Base-by-base conservation (phyloP, 2,797 vertebrate genomes). In the Chloroceryle inda region DNA sequence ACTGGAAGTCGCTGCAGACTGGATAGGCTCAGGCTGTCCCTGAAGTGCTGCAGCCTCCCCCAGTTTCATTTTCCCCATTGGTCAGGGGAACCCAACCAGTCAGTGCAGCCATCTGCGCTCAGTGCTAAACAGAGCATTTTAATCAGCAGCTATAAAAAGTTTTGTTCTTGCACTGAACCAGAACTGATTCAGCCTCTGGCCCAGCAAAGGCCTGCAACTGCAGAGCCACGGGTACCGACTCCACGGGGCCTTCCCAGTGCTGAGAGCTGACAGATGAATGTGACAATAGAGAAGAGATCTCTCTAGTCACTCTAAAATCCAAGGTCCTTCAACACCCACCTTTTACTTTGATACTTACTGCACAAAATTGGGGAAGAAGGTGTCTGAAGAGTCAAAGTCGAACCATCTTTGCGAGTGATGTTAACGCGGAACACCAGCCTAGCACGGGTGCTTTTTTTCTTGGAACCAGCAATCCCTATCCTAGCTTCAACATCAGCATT, bases 401-500 rank as follows among this genome's bases (percentile, higher is more conserved):
- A 99, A 92, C 99, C 99, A 80, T 99, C 99, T 80, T 99, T 97
- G 81, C 99, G 99, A 13, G 98, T 98, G 93, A 99, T 98, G 97
- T 98, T 99, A 94, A 99, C 99, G 55, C 99, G 98, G 95, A 99
- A 99, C 83, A 99, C 99, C 92, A 99, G 98, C 79, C 99, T 98
- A 68, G 99, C 99, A 6, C 99, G 99, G 26, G 99, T 99, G 97
- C 99, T 99, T 95, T 99, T 99, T 95, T 99, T 99, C 98, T 99
- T 99, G 47, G 99, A 99, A 37, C 99, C 99, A 3, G 99, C 99
- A 82, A 99, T 98, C 40, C 99, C 99, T 74, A 99, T 99, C 89
- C 99, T 99, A 95, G 99, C 99, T 97, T 99, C 99, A 11, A 99
- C 99, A 42, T 99, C 99, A 26, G 99, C 99, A 59, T 99, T 99